A percentile compares a stretch with the other conserved stretches of the same genome.
phyloP scores from a whole-genome alignment of 2,113 vertebrate genomes.

The Coturnix japonica region DNA sequence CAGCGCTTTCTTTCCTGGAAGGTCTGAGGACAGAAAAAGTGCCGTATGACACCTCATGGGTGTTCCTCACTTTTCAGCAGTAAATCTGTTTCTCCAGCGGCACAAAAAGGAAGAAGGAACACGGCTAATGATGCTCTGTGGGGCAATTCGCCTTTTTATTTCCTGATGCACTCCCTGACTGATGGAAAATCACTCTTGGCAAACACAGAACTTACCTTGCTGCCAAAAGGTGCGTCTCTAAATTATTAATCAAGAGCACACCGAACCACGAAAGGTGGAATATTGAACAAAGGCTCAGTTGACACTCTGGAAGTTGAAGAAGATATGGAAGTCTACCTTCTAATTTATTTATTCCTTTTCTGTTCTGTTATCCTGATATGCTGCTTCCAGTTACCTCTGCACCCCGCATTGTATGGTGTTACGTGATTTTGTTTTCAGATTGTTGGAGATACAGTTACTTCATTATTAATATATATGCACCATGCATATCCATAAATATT shows the following conservation, averaged over 20 bases:
- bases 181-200: slow-evolving; percentile 60
- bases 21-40: background rate
- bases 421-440: slow-evolving; percentile 75
- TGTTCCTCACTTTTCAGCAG: background rate
- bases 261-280: slow-evolving; percentile 42
- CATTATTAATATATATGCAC: slow-evolving; percentile 75
- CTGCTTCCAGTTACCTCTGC: slow-evolving; percentile 71
- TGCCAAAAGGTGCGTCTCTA: slow-evolving; percentile 32
- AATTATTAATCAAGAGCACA: slow-evolving; percentile 65
- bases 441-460: slow-evolving; percentile 73
- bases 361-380: slow-evolving; percentile 67
- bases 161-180: slow-evolving; percentile 8
- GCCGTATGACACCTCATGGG: background rate
- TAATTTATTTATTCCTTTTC: slow-evolving; percentile 85
- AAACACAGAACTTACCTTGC: slow-evolving; percentile 50
- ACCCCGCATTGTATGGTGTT: slow-evolving; percentile 62
- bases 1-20: background rate
- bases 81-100: slow-evolving; percentile 6
- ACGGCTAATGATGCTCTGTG: background rate
- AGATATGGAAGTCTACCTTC: slow-evolving; percentile 77
- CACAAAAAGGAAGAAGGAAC: background rate
- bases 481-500: slow-evolving; percentile 69
- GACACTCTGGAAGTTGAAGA: slow-evolving; percentile 71
- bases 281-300: slow-evolving; percentile 63
- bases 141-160: slow-evolving; percentile 20